These are phyloP conservation scores for Tenualosa thibaudeaui DNA, from an alignment of 2,797 vertebrate genomes.

Conservation along the genomic window DNA sequence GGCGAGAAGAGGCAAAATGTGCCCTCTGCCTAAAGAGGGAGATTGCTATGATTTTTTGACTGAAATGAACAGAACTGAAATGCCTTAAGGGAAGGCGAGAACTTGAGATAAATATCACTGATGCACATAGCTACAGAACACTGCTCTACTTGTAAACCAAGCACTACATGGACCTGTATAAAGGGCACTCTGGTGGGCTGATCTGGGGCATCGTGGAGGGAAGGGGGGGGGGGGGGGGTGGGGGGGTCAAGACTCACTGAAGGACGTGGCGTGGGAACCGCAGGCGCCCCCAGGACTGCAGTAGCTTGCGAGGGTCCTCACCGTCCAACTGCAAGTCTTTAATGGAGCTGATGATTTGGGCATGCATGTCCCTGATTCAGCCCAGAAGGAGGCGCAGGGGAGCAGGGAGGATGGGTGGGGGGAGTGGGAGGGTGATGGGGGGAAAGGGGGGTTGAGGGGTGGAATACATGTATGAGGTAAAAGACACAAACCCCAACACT, in stretches of 20 bases:
- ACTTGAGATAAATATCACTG: not conserved
- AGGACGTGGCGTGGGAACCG: slow-evolving; percentile 85
- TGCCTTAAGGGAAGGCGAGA: not conserved
- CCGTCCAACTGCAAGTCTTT: slow-evolving; percentile 95
- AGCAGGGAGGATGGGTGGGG: slow-evolving; percentile 1
- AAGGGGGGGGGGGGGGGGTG: not conserved
- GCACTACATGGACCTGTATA: slow-evolving; percentile 23
- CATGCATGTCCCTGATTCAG: slow-evolving; percentile 91
- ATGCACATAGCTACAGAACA: slow-evolving; percentile 27
- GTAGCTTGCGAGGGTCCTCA: slow-evolving; percentile 90
- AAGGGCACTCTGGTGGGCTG: not conserved
- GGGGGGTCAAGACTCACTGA: slow-evolving; percentile 84
- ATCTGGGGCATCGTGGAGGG: not conserved
- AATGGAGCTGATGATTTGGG: slow-evolving; percentile 96
- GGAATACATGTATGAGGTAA: slow-evolving; percentile 12
- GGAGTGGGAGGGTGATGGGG: slow-evolving; percentile 25
- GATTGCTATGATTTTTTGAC: not conserved
- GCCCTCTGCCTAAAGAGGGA: not conserved
- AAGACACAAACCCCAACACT: slow-evolving; percentile 51
- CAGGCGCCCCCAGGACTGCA: slow-evolving; percentile 89
- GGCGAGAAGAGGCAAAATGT: not conserved
- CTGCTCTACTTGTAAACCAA: slow-evolving; percentile 34
- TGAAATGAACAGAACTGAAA: not conserved
- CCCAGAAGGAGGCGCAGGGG: slow-evolving; percentile 39
- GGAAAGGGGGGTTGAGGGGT: not conserved